Evolutionary conservation across 1,140 invertebrate species (phyloP), one percentile per base, ranked within the genome.

Genomic region (Drosophila kanapiae): DNA sequence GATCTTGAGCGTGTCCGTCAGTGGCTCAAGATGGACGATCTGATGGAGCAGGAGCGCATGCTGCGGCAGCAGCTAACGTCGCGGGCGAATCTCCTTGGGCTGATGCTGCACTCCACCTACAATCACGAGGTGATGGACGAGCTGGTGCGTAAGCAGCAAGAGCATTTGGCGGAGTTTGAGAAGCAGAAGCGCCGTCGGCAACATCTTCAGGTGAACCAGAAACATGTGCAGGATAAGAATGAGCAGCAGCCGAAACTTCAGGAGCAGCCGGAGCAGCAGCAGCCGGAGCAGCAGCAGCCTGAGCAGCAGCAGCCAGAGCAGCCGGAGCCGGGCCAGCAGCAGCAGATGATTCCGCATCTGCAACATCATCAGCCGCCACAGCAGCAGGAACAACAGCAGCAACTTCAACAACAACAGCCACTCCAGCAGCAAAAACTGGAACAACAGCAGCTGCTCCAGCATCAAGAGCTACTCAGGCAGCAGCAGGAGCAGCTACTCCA

Each of bases 91-190:
- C 97, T 99, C 0, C 93, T 99, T 4, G 97, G 97, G 0, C 93
- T 99, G 0, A 97, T 99, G 96, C 93, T 99, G 13, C 98, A 99
- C 92, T 98, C 98, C 1, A 98, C 98, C 0, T 98, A 98, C 84
- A 97, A 99, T 93, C 98, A 99, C 90, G 97, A 98, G 84, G 94
- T 98, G 2, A 96, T 98, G 95, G 97, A 97, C 81, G 93, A 94
- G 59, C 57, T 93, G 8, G 91, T 90, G 31, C 76, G 92, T 33
- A 88, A 92, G 33, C 90, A 93, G 58, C 84, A 92, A 59, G 75
- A 91, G 23, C 87, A 91, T 51, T 59, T 88, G 51, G 84, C 64
- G 0, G 84, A 87, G 38, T 75, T 87, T 8, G 84, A 87, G 35
- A 87, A 87, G 38, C 80, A 80, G 16, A 83, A 88, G 62, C 84